These are phyloP conservation scores for Hestina assimilis DNA, from an alignment of 1,140 invertebrate genomes.

Conservation along the genomic window DNA sequence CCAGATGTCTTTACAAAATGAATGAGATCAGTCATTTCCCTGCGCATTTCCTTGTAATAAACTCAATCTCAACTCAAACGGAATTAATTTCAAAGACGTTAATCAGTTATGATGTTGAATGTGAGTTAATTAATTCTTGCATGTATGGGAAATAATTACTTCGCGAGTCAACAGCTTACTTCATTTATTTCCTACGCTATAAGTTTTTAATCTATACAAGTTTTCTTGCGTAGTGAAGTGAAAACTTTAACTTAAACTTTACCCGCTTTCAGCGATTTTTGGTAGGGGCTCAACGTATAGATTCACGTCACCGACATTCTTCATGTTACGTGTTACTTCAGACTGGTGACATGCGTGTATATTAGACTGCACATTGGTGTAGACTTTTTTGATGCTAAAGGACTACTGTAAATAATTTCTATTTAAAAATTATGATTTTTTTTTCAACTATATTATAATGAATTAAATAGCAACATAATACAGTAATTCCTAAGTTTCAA, in stretches of 20 bases:
- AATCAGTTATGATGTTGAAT: constrained; percentile 45
- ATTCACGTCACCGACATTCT: no score
- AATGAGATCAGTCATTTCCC: not conserved
- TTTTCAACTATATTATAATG: not conserved
- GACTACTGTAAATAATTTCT: not conserved
- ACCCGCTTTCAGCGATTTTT: no score
- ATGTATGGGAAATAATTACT: constrained; percentile 44
- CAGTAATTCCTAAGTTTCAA: no score
- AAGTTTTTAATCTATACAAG: no score
- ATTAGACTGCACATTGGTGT: no score
- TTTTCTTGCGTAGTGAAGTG: no score
- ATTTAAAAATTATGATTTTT: not conserved
- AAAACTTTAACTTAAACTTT: no score
- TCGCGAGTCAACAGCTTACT: constrained; percentile 6
- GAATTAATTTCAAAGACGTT: constrained; percentile 36
- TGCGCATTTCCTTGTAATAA: constrained; percentile 5
- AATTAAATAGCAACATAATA: no score
- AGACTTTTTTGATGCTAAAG: not conserved
- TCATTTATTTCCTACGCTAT: constrained; percentile 11
- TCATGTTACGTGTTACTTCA: no score
- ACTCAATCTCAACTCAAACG: constrained; percentile 6
- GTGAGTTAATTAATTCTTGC: constrained; percentile 43
- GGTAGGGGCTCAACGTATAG: no score
- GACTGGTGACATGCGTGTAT: no score
- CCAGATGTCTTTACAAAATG: not conserved